Base-by-base conservation (phyloP, 2,797 vertebrate genomes). In the Sebastes variabilis region DNA sequence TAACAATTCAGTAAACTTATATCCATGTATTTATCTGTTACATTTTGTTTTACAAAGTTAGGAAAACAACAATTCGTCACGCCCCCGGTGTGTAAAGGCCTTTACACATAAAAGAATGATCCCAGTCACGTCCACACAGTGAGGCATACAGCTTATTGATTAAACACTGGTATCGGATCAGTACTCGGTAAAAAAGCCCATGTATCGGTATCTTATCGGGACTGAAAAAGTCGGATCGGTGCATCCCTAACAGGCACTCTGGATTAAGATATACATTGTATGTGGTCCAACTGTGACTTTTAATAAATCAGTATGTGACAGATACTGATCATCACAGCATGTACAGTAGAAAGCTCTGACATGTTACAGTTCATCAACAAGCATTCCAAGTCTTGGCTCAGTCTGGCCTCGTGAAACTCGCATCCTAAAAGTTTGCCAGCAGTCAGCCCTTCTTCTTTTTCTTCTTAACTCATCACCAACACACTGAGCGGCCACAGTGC, bases 361-460 rank as follows among this genome's bases (percentile, higher is more conserved):
- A 27, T 6, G 59, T 75, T 32, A 30, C 70, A 83, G 36, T 66
- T 89, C 72, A 79, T 78, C 74, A 69, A 70, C 42, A 12, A 56
- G 49, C 55, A 24, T 78, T 81, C 66, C 80, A 80, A 66, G 66
- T 65, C n/a, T 52, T 52, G 55, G 67, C 58, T 32, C 22, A 2
- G 60, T 62, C 66, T 70, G 34, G 25, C 77, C 67, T 67, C 18
- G 24, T 81, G 75, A 86, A 83, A 75, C 46, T 24, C 67, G 36
- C 2, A 18, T 38, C 22, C 32, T 46, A 60, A 58, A 84, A 22
- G 64, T 70, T 72, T 79, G 55, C 84, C 75, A 78, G 71, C 79
- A 72, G 70, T 66, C 61, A 42, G 59, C 42, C 46, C 42, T 55
- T 66, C 16, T 62, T 34, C 49, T 72, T 76, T 13, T 62, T 34